Evolutionary conservation across 2,797 vertebrate genomes (phyloP).

Genomic region (Cottoperca gobio): DNA sequence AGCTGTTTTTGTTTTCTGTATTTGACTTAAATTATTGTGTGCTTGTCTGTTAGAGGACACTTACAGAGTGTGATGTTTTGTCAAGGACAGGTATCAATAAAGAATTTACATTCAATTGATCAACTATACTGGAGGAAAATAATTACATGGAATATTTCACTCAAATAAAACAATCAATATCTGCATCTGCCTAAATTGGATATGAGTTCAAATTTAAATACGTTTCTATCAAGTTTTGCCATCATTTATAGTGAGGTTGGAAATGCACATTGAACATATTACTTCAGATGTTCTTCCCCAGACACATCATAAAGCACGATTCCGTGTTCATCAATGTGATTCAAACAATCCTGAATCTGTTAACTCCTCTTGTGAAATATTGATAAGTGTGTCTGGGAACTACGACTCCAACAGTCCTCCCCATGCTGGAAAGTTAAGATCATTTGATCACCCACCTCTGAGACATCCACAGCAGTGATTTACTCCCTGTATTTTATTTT

Average conservation of each 20-base stretch:
- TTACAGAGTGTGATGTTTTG: background rate
- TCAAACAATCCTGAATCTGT: conserved; percentile 34
- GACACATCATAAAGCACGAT: background rate
- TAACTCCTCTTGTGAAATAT: conserved; percentile 64
- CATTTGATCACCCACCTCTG: conserved; percentile 77
- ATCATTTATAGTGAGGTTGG: background rate
- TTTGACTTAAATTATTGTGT: background rate
- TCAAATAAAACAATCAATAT: background rate
- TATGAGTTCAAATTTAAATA: background rate
- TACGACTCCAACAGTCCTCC: conserved; percentile 52
- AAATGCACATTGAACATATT: background rate
- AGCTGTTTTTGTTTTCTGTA: background rate
- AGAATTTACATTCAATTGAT: background rate
- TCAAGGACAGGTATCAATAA: background rate
- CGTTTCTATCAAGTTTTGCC: background rate
- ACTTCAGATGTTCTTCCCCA: background rate
- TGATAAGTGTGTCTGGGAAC: conserved; percentile 65
- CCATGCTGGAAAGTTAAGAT: conserved; percentile 64
- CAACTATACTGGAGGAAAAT: background rate
- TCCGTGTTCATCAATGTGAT: conserved; percentile 11
- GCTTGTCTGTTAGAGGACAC: background rate
- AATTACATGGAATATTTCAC: background rate
- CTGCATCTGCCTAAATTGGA: background rate
- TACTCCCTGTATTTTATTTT: conserved; percentile 70
- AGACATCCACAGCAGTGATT: conserved; percentile 68